Evolutionary conservation across 37 sponge, comb jelly and placozoan genomes (phyloP).

Genomic region (Oscarella lobularis): DNA sequence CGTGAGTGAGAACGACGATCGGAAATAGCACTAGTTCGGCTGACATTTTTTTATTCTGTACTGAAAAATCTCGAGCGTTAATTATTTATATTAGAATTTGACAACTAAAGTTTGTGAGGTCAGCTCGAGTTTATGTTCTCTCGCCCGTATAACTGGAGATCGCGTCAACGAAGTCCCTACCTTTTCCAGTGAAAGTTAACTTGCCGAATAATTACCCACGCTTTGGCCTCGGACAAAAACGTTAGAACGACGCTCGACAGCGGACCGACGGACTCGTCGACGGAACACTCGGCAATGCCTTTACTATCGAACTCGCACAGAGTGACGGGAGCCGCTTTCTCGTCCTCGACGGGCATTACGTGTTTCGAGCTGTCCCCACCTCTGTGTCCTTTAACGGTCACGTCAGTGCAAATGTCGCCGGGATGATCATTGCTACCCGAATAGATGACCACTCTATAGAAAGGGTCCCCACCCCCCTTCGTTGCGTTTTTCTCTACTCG

Average conservation of each 20-base stretch:
- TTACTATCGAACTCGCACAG: background rate
- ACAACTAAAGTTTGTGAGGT: too few relatives aligned
- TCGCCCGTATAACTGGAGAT: too few relatives aligned
- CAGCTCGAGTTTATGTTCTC: too few relatives aligned
- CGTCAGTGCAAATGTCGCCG: conserved; percentile 10
- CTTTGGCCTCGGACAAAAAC: background rate
- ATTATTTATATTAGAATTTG: too few relatives aligned
- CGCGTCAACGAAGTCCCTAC: too few relatives aligned
- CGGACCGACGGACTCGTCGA: background rate
- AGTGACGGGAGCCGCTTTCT: background rate
- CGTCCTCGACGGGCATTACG: background rate
- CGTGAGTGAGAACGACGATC: too few relatives aligned
- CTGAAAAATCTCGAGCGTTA: too few relatives aligned
- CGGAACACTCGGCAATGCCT: background rate
- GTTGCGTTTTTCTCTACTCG: too few relatives aligned
- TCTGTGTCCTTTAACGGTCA: background rate
- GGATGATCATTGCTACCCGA: conserved; percentile 13
- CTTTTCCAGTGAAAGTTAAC: too few relatives aligned
- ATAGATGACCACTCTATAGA: conserved; percentile 5
- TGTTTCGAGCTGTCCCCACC: background rate
- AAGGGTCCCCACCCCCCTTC: too few relatives aligned
- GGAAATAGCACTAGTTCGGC: too few relatives aligned
- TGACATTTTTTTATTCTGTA: too few relatives aligned
- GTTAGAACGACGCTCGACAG: background rate
- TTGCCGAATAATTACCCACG: background rate